Conservation (phyloP, 2,888 invertebrate genomes). For the Sarcophaga variegata region DNA sequence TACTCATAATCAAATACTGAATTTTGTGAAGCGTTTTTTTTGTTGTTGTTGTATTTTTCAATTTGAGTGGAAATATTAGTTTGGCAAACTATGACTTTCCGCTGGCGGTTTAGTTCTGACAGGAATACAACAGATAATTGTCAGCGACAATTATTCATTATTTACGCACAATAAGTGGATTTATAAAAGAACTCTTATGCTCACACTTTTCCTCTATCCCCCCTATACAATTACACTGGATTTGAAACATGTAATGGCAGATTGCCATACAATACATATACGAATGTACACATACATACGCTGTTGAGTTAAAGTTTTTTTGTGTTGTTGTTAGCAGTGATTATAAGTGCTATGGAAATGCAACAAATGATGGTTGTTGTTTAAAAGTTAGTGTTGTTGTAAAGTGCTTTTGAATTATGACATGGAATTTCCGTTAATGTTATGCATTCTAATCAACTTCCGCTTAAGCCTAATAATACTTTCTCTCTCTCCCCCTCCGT, state of each 20-base stretch:
- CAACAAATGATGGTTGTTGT: conserved; percentile 34
- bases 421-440: conserved; percentile 74
- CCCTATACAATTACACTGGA: background rate
- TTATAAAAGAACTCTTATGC: conserved; percentile 25
- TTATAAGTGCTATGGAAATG: conserved; percentile 32
- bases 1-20: background rate
- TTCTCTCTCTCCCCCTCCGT: background rate
- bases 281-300: background rate
- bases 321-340: background rate
- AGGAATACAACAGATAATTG: conserved; percentile 39
- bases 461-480: conserved; percentile 59
- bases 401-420: conserved; percentile 65
- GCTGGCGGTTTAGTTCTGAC: conserved; percentile 3
- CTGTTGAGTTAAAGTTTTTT: conserved; percentile 7
- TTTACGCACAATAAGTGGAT: conserved; percentile 10
- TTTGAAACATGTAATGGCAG: conserved; percentile 36
- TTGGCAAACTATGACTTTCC: background rate
- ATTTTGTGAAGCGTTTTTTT: background rate
- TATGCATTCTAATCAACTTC: conserved; percentile 78
- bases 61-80: background rate
- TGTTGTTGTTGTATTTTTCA: background rate
- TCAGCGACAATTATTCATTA: conserved; percentile 41
- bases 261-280: background rate
- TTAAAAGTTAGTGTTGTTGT: conserved; percentile 34
- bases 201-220: background rate